Evolutionary conservation across 1,140 invertebrate species (phyloP), one percentile per base, ranked within the genome.

Genomic region (Drosophila nasuta): DNA sequence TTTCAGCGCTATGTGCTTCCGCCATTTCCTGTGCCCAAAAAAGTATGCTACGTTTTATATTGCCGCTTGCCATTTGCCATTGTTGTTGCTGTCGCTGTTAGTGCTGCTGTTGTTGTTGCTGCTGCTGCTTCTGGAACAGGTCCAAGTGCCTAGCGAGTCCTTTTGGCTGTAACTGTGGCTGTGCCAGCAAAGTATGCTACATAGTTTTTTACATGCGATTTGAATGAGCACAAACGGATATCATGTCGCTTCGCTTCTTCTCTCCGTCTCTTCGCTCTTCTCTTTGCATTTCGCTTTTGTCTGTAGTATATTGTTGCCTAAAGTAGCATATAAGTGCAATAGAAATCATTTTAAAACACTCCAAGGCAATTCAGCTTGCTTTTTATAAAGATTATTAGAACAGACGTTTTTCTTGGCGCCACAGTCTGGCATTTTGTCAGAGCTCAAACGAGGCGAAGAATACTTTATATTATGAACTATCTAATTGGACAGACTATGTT

Each of bases 181-280:
- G 64, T 81, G 77, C 82, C 81, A 88, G 79, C 20, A 77, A 82
- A 82, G 43, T 80, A 68, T 68, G 43, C 69, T 71, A 80, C 69
- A 87, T 80, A 82, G 76, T 88, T 87, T 88, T 88, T 87, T 87
- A 82, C 80, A 87, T 82, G 83, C 80, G 80, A 88, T 87, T 87
- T 87, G 85, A 88, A 87, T 87, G 83, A 88, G 83, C 80, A 77
- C 85, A 83, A 87, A 58, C 83, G 83, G 83, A 87, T 83, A 83
- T 88, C 85, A 89, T 83, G 78, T 87, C 74, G 58, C 30, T 54
- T 25, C 20, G 20, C 0, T 13, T 33, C 10, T 10, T 38, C 4
- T 20, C 15, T 15, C 1, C 15, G 0, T 15, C 1, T 15, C 15
- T 15, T 15, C 15, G n/a, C 13, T 13, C 13, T 13, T 10, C 15